phyloP scores from a whole-genome alignment of 1,140 invertebrate species.

The Lethocerus indicus region DNA sequence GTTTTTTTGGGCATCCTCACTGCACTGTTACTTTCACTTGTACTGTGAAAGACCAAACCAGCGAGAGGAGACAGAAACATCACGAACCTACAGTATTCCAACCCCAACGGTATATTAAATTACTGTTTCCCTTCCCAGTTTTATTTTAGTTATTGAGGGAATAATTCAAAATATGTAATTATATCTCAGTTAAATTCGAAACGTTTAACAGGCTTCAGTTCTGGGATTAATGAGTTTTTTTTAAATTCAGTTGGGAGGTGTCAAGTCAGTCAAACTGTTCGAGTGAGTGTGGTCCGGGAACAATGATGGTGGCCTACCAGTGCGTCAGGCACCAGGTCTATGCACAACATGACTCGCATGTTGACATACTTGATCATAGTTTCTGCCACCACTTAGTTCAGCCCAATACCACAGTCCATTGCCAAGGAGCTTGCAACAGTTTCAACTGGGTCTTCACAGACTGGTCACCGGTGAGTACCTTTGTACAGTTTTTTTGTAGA shows the following conservation, averaged over 20 bases:
- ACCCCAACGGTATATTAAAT: neutral
- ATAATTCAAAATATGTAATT: neutral
- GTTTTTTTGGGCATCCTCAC: too few species aligned
- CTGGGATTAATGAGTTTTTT: neutral
- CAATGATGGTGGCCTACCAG: conserved; percentile 30
- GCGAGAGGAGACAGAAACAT: conserved; percentile 7
- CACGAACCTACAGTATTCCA: conserved; percentile 28
- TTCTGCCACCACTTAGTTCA: conserved; percentile 34
- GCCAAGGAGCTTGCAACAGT: conserved; percentile 42
- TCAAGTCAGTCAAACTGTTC: conserved; percentile 44
- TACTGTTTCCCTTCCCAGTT: neutral
- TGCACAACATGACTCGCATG: conserved; percentile 16
- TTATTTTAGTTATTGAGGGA: neutral
- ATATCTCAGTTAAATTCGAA: neutral
- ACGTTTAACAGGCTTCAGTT: neutral
- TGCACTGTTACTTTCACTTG: too few species aligned
- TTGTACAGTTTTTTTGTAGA: neutral
- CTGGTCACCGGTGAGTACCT: conserved; percentile 39
- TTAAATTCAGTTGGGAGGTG: conserved; percentile 32
- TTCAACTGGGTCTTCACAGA: conserved; percentile 49
- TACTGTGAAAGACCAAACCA: conserved; percentile 11
- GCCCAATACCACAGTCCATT: conserved; percentile 34
- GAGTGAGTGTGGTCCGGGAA: conserved; percentile 45
- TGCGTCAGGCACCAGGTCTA: conserved; percentile 30
- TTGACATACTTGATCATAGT: conserved; percentile 25